Conservation (phyloP, 1,140 invertebrate genomes). For the Idris sp. region DNA sequence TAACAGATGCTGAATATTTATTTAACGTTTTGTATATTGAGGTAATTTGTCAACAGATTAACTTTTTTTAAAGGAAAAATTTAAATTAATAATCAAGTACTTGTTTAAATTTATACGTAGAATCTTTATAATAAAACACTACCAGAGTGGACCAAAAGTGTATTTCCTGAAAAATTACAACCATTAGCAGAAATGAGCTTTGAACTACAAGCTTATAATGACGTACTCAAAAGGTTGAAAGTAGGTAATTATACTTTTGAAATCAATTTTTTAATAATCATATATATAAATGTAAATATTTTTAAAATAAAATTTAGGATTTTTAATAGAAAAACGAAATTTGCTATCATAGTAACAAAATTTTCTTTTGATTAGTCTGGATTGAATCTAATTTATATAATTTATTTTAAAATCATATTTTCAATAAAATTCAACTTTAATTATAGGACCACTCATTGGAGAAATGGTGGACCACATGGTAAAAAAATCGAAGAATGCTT, state of each 20-base stretch:
- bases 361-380: too few relatives aligned
- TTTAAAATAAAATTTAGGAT: too few relatives aligned
- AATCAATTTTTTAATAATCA: too few relatives aligned
- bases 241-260: conserved; percentile 68
- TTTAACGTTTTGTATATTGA: conserved; percentile 86
- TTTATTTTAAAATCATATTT: too few relatives aligned
- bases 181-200: conserved; percentile 80
- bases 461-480: conserved; percentile 82
- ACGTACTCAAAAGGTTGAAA: conserved; percentile 78
- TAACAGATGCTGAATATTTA: conserved; percentile 80
- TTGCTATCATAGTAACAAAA: too few relatives aligned
- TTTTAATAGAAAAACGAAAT: too few relatives aligned
- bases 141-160: conserved; percentile 84
- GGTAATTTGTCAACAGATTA: conserved; percentile 63
- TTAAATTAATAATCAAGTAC: too few relatives aligned
- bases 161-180: conserved; percentile 80
- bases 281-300: too few relatives aligned
- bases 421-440: too few relatives aligned
- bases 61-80: background rate
- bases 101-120: conserved; percentile 70
- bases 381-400: too few relatives aligned
- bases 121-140: conserved; percentile 84
- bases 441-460: conserved; percentile 82
- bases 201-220: conserved; percentile 75
- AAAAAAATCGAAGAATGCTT: conserved; percentile 71